phyloP scores from a whole-genome alignment of 2,888 invertebrate genomes.

The Microdon myrmicae region DNA sequence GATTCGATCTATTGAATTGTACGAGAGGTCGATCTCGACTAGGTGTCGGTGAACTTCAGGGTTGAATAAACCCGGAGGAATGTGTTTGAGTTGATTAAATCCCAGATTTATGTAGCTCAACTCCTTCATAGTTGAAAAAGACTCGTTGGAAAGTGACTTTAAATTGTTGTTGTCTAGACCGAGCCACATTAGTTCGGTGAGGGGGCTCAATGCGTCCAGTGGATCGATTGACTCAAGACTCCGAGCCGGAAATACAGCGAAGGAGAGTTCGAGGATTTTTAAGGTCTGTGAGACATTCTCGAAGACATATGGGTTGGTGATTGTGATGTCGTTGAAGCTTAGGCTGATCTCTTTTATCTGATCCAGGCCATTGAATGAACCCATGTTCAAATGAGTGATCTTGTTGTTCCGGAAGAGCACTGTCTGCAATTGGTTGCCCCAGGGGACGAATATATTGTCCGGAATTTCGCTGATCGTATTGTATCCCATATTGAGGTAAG shows the following conservation, averaged over 20 bases:
- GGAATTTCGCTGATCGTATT: conserved; percentile 83
- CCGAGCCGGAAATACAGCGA: conserved; percentile 78
- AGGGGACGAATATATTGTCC: conserved; percentile 78
- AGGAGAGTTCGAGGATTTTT: conserved; percentile 86
- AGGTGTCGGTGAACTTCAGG: conserved; percentile 77
- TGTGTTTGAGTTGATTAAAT: conserved; percentile 80
- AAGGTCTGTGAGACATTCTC: conserved; percentile 79
- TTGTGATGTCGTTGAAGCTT: conserved; percentile 89
- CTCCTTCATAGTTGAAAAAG: conserved; percentile 75
- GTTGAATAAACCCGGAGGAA: conserved; percentile 77
- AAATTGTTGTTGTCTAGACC: conserved; percentile 90
- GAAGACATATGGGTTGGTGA: conserved; percentile 84
- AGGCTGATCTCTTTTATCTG: conserved; percentile 88
- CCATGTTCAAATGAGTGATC: conserved; percentile 77
- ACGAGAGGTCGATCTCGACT: conserved; percentile 82
- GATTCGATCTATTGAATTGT: conserved; percentile 79
- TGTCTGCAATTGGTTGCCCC: conserved; percentile 83
- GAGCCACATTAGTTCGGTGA: conserved; percentile 82
- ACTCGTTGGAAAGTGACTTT: conserved; percentile 76
- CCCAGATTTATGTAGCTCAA: conserved; percentile 86
- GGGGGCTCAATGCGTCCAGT: conserved; percentile 78
- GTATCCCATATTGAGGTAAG: conserved; percentile 90
- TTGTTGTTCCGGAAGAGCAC: conserved; percentile 86
- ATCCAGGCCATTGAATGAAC: conserved; percentile 78
- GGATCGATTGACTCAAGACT: conserved; percentile 71